Base-by-base conservation (phyloP, 2,797 vertebrate species). In the Vipera ursinii region DNA sequence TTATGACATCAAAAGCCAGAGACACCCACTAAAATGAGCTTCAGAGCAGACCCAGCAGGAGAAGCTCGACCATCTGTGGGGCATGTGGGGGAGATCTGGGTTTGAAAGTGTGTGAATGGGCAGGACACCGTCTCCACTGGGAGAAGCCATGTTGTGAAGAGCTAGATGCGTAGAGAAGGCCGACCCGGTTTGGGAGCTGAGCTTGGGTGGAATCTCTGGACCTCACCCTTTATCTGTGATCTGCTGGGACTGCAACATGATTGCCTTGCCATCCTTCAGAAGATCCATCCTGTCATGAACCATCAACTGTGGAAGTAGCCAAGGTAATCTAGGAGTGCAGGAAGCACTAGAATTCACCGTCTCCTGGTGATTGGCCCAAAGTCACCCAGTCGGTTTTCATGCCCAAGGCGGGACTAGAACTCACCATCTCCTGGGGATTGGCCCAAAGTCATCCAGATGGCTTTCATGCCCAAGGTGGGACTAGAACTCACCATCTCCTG, bases 1-100 rank as follows among this genome's bases (percentile, higher is more conserved):
- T 91, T 93, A 15, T 93, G 92, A 93, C 63, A 38, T 93, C 92
- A 88, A 82, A 82, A 48, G 73, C 3, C 15, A 22, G 38, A 32
- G 28, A 63, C 22, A 51, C 61, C 48, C 63, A 12, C 6, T 17
- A 28, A 32, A 12, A 55, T 22, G 28, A 48, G 13, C 14, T 60
- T 89, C 92, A 63, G 69, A 56, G 32, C 48, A 32, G 48, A 48
- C 15, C 89, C 63, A 48, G 32, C 3, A 28, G 2, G 20, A 24
- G 26, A 17, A 7, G 6, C n/a, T 55, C 9, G 0, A 4, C n/a
- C 10, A 12, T 4, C 22, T 5, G 4, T 26, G 15, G 24, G n/a
- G 85, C n/a, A 6, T 28, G 1, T 1, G 2, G 44, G 44, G 12
- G 32, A 55, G 0, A 2, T 9, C 10, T 20, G n/a, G 5, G 24